Evolutionary conservation across 2,888 invertebrate genomes (phyloP).

Genomic region (Halocaridina rubra): DNA sequence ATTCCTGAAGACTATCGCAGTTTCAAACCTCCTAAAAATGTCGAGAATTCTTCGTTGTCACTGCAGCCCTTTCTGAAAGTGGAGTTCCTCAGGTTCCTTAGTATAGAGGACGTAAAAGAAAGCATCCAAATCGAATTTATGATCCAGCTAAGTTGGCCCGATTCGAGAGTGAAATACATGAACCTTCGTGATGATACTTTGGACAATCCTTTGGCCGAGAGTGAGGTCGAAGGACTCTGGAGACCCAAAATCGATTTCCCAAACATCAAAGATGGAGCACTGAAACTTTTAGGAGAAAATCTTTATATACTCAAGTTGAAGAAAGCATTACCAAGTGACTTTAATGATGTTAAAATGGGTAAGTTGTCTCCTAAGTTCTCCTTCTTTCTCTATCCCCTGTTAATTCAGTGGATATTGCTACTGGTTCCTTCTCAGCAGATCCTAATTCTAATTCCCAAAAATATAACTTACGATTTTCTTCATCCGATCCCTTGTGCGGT

Average conservation of each 20-base stretch:
- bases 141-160: slow-evolving; percentile 17
- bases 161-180: slow-evolving; percentile 12
- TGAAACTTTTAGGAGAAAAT: slow-evolving; percentile 12
- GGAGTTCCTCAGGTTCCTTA: slow-evolving; percentile 24
- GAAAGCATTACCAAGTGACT: background rate
- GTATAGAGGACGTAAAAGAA: slow-evolving; percentile 34
- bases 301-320: background rate
- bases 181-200: slow-evolving; percentile 22
- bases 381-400: background rate
- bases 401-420: background rate
- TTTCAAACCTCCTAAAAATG: slow-evolving; percentile 37
- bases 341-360: slow-evolving; percentile 42
- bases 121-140: slow-evolving; percentile 28
- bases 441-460: too few species aligned
- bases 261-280: slow-evolving; percentile 23
- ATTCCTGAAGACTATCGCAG: slow-evolving; percentile 27
- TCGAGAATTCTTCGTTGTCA: background rate
- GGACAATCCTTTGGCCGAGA: background rate
- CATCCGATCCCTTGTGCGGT: too few species aligned
- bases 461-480: too few species aligned
- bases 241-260: slow-evolving; percentile 21
- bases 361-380: background rate
- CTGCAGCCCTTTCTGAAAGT: slow-evolving; percentile 11
- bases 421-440: too few species aligned
- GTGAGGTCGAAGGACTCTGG: slow-evolving; percentile 6